Conservation (phyloP, 92 coral and sea anemone species). For the Phenganax stokvisi region DNA sequence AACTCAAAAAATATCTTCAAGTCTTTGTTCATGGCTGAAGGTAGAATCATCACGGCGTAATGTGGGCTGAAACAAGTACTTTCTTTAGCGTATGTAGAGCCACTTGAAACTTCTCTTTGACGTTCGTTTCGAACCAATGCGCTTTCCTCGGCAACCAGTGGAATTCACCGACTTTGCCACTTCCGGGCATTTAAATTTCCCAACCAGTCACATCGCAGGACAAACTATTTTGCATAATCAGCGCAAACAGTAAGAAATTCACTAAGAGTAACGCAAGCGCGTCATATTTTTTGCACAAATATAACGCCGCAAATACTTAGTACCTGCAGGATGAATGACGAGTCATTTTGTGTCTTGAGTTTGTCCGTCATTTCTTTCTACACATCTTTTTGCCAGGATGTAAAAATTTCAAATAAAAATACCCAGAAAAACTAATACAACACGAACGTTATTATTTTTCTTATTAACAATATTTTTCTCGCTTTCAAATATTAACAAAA, state of each 20-base stretch:
- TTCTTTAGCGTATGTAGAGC: not conserved
- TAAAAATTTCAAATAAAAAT: no score
- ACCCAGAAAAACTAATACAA: no score
- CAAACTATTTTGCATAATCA: not conserved
- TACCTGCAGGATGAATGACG: not conserved
- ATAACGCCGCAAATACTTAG: not conserved
- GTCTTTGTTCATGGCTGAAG: not conserved
- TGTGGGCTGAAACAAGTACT: not conserved
- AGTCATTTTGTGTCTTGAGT: no score
- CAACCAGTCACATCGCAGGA: constrained; percentile 19
- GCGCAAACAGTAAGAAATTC: not conserved
- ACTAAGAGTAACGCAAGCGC: not conserved
- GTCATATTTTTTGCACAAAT: not conserved
- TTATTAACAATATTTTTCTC: no score
- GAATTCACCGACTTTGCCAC: constrained; percentile 2
- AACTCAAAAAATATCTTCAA: constrained; percentile 9
- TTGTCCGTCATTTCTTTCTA: no score
- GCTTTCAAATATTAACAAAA: no score
- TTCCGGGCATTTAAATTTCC: constrained; percentile 33
- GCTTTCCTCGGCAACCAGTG: constrained; percentile 28
- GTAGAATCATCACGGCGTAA: not conserved
- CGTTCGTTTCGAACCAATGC: not conserved
- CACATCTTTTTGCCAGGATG: no score
- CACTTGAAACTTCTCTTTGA: no score
- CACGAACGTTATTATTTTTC: no score